Evolutionary conservation across 2,888 invertebrate genomes (phyloP), one percentile per base, ranked within the genome.

Genomic region (Chrysodeixis includens): DNA sequence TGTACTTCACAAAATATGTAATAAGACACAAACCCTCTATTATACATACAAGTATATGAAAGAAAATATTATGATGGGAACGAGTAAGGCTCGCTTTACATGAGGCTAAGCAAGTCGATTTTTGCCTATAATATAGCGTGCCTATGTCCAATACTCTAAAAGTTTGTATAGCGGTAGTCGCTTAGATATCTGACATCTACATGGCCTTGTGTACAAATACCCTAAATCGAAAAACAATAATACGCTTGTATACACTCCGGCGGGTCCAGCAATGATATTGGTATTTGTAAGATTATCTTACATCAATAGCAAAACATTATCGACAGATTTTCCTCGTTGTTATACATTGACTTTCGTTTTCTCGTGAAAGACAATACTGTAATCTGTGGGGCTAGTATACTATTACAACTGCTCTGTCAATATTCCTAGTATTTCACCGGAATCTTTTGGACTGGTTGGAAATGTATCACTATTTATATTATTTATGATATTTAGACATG

Each of bases 281-380:
- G 46, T 49, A 49, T 18, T 49, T 18, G 35, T 56, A 5, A 56
- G 26, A 56, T 56, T 30, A 56, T 56, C 22, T n/a, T 14, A 18
- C 16, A 44, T 49, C 46, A 49, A 20, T 49, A 20, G 10, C 46
- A 10, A 16, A 18, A 20, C 46, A 49, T 49, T 49, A 49, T 49
- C 46, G 20, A 49, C 35, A 22, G 55, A n/a, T 56, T 56, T 56
- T 56, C 55, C 55, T 56, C 14, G 20, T 20, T 18, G 18, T 49
- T 20, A 1, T n/a, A 1, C 10, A 49, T 20, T 49, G 20, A 20
- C 20, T 20, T 20, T 49, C 8, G 8, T 16, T 49, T 49, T 18
- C 10, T 49, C 20, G 18, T 20, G 46, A 49, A 18, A 49, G 46
- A 49, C n/a, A n/a, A 40, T 40, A 40, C 40, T 40, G 40, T 40